These are phyloP conservation scores for Vombatus ursinus DNA, from an alignment of 2,113 vertebrate species.

Conservation along the genomic window DNA sequence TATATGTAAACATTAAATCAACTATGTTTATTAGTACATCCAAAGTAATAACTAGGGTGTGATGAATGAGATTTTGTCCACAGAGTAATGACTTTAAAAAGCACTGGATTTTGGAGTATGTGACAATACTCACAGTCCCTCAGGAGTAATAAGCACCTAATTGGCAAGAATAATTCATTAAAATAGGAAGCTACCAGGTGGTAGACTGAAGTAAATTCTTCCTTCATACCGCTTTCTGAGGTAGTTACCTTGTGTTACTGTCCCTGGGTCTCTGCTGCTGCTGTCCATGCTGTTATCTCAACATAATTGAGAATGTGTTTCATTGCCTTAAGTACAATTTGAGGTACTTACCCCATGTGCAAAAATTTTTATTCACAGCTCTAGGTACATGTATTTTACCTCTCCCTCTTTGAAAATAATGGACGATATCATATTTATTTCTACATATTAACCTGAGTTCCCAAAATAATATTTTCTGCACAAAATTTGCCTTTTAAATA, in stretches of 20 bases:
- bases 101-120: background rate
- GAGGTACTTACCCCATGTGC: background rate
- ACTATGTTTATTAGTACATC: background rate
- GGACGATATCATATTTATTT: background rate
- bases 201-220: background rate
- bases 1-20: background rate
- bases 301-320: background rate
- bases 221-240: background rate
- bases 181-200: background rate
- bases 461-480: background rate
- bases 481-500: background rate
- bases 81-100: background rate
- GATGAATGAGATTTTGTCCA: background rate
- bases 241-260: background rate
- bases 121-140: background rate
- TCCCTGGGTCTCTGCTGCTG: background rate
- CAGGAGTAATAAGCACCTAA: background rate
- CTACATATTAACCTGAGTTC: background rate
- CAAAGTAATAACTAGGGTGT: background rate
- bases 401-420: background rate
- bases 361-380: background rate
- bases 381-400: background rate
- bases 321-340: background rate
- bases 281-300: background rate
- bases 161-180: background rate